Conservation (phyloP, 2,113 vertebrate species). For the Phaethornis superciliosus region DNA sequence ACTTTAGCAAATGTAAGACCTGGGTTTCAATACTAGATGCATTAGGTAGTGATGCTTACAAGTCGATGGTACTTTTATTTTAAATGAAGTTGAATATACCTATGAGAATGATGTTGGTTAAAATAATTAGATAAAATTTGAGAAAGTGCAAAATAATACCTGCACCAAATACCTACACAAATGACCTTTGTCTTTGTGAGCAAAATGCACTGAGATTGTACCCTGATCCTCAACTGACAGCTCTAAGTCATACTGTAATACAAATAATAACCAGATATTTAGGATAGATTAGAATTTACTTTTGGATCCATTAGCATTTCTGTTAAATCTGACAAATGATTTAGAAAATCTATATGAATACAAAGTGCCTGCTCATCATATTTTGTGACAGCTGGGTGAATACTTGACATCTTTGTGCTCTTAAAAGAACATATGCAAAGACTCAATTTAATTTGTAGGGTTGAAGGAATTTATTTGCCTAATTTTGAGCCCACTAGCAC, state of each 20-base stretch:
- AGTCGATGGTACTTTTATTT: background rate
- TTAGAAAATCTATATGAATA: conserved; percentile 55
- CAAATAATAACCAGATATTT: conserved; percentile 55
- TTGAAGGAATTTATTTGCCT: conserved; percentile 68
- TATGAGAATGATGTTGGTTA: background rate
- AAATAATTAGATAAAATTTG: conserved; percentile 33
- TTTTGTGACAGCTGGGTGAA: conserved; percentile 61
- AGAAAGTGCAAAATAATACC: background rate
- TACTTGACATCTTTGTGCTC: conserved; percentile 67
- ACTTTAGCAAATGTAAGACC: background rate
- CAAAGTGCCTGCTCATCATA: conserved; percentile 63
- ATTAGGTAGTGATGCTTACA: background rate
- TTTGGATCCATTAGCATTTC: conserved; percentile 62
- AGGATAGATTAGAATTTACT: conserved; percentile 51
- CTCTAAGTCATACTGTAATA: conserved; percentile 14
- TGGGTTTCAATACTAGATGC: background rate
- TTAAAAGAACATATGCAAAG: conserved; percentile 67
- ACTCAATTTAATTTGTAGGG: conserved; percentile 65
- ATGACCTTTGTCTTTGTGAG: background rate
- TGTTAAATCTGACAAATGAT: conserved; percentile 49
- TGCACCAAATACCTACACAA: background rate
- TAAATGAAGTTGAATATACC: background rate
- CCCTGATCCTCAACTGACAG: conserved; percentile 1
- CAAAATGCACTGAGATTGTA: background rate
- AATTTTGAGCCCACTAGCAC: conserved; percentile 60